Percentiles rank a stretch among this genome's conserved stretches.
phyloP scores from a whole-genome alignment of 2,888 invertebrate species.

The Cheilosia vernalis region DNA sequence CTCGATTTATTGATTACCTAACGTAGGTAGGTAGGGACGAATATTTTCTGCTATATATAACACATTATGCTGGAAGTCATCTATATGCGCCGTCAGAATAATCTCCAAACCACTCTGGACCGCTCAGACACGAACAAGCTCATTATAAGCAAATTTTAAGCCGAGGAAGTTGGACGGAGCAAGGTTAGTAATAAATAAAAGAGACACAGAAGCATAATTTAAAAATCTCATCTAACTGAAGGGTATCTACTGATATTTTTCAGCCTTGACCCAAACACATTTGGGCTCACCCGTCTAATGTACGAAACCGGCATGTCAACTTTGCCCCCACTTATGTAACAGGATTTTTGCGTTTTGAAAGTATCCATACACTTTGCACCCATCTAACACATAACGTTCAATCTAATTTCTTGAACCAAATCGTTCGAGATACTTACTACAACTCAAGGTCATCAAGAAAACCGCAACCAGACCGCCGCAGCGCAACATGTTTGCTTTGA shows the following conservation, averaged over 20 bases:
- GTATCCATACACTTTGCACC: not conserved
- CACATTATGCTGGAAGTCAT: constrained; percentile 2
- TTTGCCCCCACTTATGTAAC: not conserved
- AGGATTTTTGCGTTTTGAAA: constrained; percentile 29
- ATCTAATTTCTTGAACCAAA: constrained; percentile 9
- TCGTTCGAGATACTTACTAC: constrained; percentile 57
- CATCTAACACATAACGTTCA: constrained; percentile 13
- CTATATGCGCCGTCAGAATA: not conserved
- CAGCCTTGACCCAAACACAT: constrained; percentile 68
- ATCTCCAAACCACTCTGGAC: not conserved
- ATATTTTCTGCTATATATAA: not conserved
- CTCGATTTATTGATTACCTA: not conserved
- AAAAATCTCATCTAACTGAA: constrained; percentile 33
- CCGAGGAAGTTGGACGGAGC: constrained; percentile 44
- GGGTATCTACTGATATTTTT: constrained; percentile 37
- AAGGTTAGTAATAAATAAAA: constrained; percentile 59
- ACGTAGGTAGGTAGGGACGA: not conserved
- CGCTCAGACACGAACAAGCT: not conserved
- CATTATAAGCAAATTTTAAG: not conserved
- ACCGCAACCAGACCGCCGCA: constrained; percentile 52
- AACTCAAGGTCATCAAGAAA: constrained; percentile 68
- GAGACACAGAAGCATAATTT: constrained; percentile 27
- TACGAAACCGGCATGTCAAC: constrained; percentile 59
- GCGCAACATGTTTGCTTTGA: constrained; percentile 69
- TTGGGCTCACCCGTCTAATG: constrained; percentile 13